Conservation (phyloP, 1,140 invertebrate genomes). For the Himalopsyche phryganea region DNA sequence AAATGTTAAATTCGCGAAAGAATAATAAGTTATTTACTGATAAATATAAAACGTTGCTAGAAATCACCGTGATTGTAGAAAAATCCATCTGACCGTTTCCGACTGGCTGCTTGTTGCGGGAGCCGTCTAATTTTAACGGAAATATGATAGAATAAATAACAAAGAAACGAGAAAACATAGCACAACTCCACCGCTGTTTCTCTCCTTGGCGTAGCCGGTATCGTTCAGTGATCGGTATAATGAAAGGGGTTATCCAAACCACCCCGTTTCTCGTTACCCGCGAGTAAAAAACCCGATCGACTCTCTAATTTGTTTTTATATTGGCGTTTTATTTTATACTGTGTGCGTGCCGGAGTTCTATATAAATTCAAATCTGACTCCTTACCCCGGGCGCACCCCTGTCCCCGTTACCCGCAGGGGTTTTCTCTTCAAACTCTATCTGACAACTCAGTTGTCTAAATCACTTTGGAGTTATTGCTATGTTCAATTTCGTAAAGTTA, state of each 20-base stretch:
- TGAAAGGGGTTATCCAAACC: constrained; percentile 20
- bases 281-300: constrained; percentile 30
- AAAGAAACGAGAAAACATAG: neutral
- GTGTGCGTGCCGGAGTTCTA: constrained; percentile 32
- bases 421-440: no score
- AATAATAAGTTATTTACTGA: no score
- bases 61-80: neutral
- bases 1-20: no score
- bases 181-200: neutral
- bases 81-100: neutral
- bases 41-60: no score
- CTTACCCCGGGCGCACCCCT: constrained; percentile 3
- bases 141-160: constrained; percentile 4
- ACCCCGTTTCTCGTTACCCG: constrained; percentile 14
- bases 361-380: constrained; percentile 34
- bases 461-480: constrained; percentile 27
- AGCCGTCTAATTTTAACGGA: neutral
- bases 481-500: constrained; percentile 30
- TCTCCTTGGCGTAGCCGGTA: constrained; percentile 2
- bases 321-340: constrained; percentile 36
- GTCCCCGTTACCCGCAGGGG: neutral
- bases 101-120: no score
- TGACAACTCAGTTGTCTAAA: constrained; percentile 8
- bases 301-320: constrained; percentile 36
- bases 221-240: constrained; percentile 24